phyloP scores from a whole-genome alignment of 2,888 invertebrate genomes.

The Nomada hirtipes region DNA sequence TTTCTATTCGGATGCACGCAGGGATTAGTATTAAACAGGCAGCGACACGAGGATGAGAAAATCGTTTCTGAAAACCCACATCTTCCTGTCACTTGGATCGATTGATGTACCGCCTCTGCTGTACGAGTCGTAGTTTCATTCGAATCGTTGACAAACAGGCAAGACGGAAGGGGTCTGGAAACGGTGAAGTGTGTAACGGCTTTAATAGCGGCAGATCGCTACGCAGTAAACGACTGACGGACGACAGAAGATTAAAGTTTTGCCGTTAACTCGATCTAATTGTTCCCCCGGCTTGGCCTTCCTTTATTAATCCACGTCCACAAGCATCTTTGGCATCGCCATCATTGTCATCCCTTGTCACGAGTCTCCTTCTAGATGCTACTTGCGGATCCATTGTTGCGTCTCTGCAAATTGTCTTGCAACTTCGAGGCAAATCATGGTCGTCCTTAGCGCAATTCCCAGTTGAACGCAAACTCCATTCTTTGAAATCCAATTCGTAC shows the following conservation, averaged over 20 bases:
- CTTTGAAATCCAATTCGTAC: neutral
- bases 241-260: conserved; percentile 84
- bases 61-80: conserved; percentile 72
- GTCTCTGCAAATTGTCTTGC: conserved; percentile 46
- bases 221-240: conserved; percentile 84
- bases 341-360: conserved; percentile 68
- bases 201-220: conserved; percentile 83
- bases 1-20: conserved; percentile 11
- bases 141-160: conserved; percentile 50
- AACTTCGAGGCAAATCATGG: conserved; percentile 35
- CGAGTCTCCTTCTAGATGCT: conserved; percentile 46
- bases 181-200: conserved; percentile 79
- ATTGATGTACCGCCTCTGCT: conserved; percentile 36
- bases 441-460: neutral
- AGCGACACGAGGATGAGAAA: conserved; percentile 65
- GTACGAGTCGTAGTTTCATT: conserved; percentile 59
- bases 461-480: neutral
- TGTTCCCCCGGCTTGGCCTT: conserved; percentile 81
- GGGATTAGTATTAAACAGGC: conserved; percentile 43
- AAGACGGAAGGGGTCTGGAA: conserved; percentile 72
- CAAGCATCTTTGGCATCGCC: conserved; percentile 71
- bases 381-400: conserved; percentile 49
- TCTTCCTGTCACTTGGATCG: conserved; percentile 48
- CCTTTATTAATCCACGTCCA: conserved; percentile 81
- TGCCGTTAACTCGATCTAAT: conserved; percentile 84